A percentile compares a stretch with the other conserved stretches of the same genome.
Conservation (phyloP, 2,888 invertebrate genomes). For the Rhagium mordax region DNA sequence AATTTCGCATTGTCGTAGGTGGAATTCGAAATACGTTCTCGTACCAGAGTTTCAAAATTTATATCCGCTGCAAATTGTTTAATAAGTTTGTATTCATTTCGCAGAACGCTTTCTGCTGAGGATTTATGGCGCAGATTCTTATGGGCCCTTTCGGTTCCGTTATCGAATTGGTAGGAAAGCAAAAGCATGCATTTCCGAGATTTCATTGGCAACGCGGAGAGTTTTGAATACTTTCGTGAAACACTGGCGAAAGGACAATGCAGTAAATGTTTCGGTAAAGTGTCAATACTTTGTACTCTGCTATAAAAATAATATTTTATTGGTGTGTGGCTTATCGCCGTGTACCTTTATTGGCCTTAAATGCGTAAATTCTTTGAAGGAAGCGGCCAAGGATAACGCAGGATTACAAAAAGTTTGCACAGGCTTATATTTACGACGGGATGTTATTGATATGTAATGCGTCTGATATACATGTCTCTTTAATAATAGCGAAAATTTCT, state of each 20-base stretch:
- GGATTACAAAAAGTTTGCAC: not conserved
- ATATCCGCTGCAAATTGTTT: constrained; percentile 10
- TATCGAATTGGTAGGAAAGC: not conserved
- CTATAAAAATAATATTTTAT: constrained; percentile 9
- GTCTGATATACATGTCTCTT: no score
- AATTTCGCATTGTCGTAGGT: constrained; percentile 6
- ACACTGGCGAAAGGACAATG: constrained; percentile 3
- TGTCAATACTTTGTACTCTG: constrained; percentile 11
- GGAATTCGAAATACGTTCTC: not conserved
- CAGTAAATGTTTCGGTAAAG: constrained; percentile 5
- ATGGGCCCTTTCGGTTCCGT: not conserved
- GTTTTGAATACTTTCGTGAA: constrained; percentile 17
- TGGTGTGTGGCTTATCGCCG: not conserved
- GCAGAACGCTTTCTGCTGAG: not conserved
- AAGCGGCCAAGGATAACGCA: not conserved
- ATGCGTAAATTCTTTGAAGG: not conserved
- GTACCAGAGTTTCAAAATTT: constrained; percentile 2
- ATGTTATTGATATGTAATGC: no score
- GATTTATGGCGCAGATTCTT: constrained; percentile 8
- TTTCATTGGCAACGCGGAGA: constrained; percentile 15
- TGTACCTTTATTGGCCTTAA: not conserved
- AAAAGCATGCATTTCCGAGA: not conserved
- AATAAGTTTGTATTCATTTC: constrained; percentile 9
- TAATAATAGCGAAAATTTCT: no score
- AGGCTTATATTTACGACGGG: not conserved